Evolutionary conservation across 2,113 vertebrate genomes (phyloP), one percentile per base, ranked within the genome.

Genomic region (Lethenteron camtschaticum): DNA sequence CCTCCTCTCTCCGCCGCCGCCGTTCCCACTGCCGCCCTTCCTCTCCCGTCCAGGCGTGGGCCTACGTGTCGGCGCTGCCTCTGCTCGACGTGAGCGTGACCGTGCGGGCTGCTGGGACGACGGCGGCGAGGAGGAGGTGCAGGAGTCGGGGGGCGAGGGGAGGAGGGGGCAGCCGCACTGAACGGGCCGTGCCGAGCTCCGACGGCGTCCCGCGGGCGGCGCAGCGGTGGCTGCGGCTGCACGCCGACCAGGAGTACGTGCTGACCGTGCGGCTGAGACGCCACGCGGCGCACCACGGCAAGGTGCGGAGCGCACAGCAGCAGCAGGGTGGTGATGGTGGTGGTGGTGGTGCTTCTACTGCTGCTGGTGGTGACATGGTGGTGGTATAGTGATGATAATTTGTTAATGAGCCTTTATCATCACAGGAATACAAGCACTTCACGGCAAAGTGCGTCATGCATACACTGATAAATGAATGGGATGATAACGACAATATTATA

Each of bases 231-330:
- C 76, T 88, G 76, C 76, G 72, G 1, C 78, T 99, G 71, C 87
- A 89, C n/a, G 86, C 90, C n/a, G 89, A 95, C 78, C 94, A 88
- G 75, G 89, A 99, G 79, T 96, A 97, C 72, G 88, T 99, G 71
- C 87, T 99, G 73, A 88, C 90, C 77, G 84, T 96, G 78, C 79
- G 81, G 2, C 77, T 99, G 79, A 82, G 79, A 56, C 84, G 88
- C 77, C 75, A 85, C 75, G 85, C 79, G 72, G 18, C 73, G 69
- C 85, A 85, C 56, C 83, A 83, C 73, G 79, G 81, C 73, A 88
- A 87, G 88, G 41, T 41, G 41, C 41, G 41, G 1, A 41, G 41
- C 4, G 41, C 41, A 41, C 41, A 41, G 41, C 41, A 41, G 41
- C 41, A 41, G 41, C 41, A 41, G 41, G 41, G 41, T 41, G 41